Conservation (phyloP, 2,888 invertebrate species). For the Calliopum simillimum region DNA sequence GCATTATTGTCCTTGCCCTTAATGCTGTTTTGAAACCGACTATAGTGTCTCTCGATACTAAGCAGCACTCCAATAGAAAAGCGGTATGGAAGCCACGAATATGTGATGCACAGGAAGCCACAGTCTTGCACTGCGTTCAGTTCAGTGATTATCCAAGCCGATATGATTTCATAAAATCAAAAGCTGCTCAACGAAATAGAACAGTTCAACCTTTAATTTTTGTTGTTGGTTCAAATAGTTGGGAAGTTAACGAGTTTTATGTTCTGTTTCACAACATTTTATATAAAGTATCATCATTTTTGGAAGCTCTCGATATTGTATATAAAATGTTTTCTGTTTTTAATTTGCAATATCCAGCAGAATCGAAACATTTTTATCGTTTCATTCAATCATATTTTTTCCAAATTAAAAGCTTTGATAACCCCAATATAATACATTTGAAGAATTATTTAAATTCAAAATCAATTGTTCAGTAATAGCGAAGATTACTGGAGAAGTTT, state of each 20-base stretch:
- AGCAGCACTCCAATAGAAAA: not conserved
- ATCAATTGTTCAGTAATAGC: no score
- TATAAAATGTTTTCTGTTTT: not conserved
- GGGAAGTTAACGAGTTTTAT: not conserved
- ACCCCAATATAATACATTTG: not conserved
- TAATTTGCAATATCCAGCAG: not conserved
- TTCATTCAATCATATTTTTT: not conserved
- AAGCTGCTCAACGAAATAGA: not conserved
- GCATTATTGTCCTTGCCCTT: not conserved
- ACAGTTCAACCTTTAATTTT: not conserved
- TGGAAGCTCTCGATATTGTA: not conserved
- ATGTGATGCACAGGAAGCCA: not conserved
- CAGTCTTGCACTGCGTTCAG: not conserved
- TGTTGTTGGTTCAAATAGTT: not conserved
- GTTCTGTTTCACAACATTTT: not conserved
- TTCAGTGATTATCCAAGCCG: not conserved
- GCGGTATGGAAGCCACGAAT: not conserved
- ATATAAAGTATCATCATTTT: not conserved
- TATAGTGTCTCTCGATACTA: not conserved
- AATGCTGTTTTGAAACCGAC: not conserved
- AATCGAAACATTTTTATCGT: not conserved
- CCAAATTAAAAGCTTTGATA: not conserved
- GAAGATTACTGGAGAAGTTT: no score
- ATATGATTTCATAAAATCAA: not conserved
- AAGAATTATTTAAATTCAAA: slow-evolving; percentile 12